Evolutionary conservation across 2,888 invertebrate species (phyloP), one percentile per base, ranked within the genome.

Genomic region (Lagria hirta): DNA sequence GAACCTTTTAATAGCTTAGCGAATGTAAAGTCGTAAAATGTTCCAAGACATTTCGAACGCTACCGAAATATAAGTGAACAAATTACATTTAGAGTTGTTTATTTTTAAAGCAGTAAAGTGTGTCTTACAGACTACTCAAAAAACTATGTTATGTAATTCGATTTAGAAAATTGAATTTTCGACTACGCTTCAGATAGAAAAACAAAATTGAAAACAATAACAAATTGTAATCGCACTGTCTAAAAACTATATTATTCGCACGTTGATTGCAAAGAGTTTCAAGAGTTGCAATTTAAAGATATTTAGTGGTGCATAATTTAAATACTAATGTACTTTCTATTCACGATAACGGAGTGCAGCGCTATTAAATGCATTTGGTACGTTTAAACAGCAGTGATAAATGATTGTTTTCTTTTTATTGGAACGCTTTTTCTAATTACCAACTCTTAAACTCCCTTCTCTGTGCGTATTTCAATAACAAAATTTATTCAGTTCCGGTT

Each of bases 271-370:
- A 29, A 15, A 58, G 49, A 54, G 44, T 51, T 57, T 54, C 48
- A 54, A 60, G 55, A 48, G 57, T 55, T 54, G 59, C 62, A 57
- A 58, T 60, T 58, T 52, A 48, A 49, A 54, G 57, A 61, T 61
- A 61, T 60, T 61, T 60, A 61, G 55, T 52, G 61, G 60, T 51
- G 57, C 54, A 60, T 61, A 62, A 62, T 60, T 62, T 61, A 58
- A 56, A 55, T 56, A 57, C 60, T 62, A 62, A 62, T 62, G 60
- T 52, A 57, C 50, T 58, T 61, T 57, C 60, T 58, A 58, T 62
- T 59, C 50, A 36, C 51, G 58, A 58, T 60, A 62, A 62, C 60
- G 55, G 48, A 55, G 42, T 54, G 54, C 53, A 50, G 28, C 29
- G 41, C 58, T 51, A 59, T 60, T 60, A 55, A 59, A 47, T 55